Evolutionary conservation across 1,140 invertebrate species (phyloP).

Genomic region (Polyergus mexicanus): DNA sequence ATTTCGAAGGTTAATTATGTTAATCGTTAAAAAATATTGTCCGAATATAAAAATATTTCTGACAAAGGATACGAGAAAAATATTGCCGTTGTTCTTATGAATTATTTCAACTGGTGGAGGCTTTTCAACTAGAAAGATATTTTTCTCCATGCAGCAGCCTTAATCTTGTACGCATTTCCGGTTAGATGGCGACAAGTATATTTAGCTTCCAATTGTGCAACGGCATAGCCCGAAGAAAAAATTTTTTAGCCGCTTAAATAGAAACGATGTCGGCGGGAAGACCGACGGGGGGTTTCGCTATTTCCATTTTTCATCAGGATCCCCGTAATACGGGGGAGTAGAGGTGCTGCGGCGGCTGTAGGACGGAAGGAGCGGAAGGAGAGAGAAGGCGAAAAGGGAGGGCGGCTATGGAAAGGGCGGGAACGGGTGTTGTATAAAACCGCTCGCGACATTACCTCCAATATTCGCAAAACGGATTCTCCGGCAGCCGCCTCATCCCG

Average conservation of each 20-base stretch:
- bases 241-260: conserved; percentile 67
- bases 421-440: conserved; percentile 84
- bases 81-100: neutral
- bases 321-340: conserved; percentile 69
- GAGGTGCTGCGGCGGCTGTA: conserved; percentile 42
- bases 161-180: conserved; percentile 46
- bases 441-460: conserved; percentile 86
- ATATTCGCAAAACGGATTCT: conserved; percentile 87
- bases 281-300: conserved; percentile 79
- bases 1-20: neutral
- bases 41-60: neutral
- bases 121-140: neutral
- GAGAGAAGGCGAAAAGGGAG: conserved; percentile 39
- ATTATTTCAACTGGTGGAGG: neutral
- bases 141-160: neutral
- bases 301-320: conserved; percentile 85
- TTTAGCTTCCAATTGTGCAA: conserved; percentile 39
- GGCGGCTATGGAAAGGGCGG: conserved; percentile 65
- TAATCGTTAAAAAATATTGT: neutral
- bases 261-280: conserved; percentile 61
- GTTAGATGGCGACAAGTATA: conserved; percentile 36
- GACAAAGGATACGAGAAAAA: neutral
- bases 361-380: conserved; percentile 6
- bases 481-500: conserved; percentile 76
- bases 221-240: neutral